Evolutionary conservation across 1,140 invertebrate genomes (phyloP), one percentile per base, ranked within the genome.

Genomic region (Phortica variegata): DNA sequence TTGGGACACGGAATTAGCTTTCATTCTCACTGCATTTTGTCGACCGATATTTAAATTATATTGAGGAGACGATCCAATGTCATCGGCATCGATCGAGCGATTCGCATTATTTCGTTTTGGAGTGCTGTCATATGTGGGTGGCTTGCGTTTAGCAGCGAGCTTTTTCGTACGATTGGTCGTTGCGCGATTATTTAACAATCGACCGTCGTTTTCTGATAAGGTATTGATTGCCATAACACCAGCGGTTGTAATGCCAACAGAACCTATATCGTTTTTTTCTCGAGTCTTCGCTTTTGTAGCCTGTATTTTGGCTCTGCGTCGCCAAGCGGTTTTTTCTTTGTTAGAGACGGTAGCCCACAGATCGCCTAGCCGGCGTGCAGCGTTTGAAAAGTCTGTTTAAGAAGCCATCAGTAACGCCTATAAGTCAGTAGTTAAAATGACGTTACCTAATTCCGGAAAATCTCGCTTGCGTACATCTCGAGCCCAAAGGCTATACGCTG

Each of bases 401-500:
- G 8, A 48, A 29, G 4, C 7, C 8, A 2, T 36, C n/a, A 23
- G 31, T 26, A 17, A 29, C 26, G 26, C n/a, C n/a, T 29, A 29
- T 29, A 29, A 7, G 26, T 12, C 6, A 6, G 18, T 31, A 31
- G 2, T 10, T 20, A 17, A 1, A 1, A 15, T 10, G 3, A 29
- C n/a, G 49, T 45, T 53, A 73, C 71, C 71, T 79, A 92, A 83
- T 54, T 88, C 84, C 12, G 90, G 89, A 78, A 68, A 57, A 9
- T 68, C 63, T 0, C 54, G 84, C 57, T 87, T 85, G 37, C 91
- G 80, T 23, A 89, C 83, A 65, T 91, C 88, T 61, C 89, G 87
- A 4, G 90, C 88, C 90, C 91, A 94, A 58, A 94, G 78, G 85
- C 91, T 92, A 76, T 94, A 95, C 1, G 91, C 91, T 2, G 91